Conservation (phyloP, 2,888 invertebrate genomes). For the Ernsta delagoae region DNA sequence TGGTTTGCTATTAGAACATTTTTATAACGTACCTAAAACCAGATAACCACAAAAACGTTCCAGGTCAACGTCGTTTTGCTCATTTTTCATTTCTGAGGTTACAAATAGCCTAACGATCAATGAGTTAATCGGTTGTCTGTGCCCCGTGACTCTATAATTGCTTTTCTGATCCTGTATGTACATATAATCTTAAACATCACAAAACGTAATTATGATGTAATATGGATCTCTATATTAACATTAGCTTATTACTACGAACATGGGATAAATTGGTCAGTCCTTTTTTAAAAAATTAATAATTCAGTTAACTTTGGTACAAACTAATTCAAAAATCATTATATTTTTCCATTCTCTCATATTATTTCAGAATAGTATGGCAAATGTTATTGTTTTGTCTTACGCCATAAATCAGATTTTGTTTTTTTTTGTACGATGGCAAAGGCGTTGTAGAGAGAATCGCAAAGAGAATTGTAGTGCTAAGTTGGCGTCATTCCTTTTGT, state of each 20-base stretch:
- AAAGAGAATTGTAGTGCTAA: slow-evolving; percentile 13
- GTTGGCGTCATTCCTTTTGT: neutral
- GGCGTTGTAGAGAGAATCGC: neutral
- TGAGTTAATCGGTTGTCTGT: neutral
- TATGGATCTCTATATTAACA: too few relatives aligned
- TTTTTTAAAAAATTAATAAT: too few relatives aligned
- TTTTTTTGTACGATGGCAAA: neutral
- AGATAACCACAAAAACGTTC: neutral
- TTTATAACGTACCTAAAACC: neutral
- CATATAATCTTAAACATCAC: neutral
- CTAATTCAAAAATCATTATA: too few relatives aligned
- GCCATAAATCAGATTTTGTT: slow-evolving; percentile 4
- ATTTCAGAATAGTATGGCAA: too few relatives aligned
- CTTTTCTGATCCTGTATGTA: neutral
- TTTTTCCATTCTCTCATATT: too few relatives aligned
- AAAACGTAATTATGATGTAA: too few relatives aligned
- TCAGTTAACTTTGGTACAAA: too few relatives aligned
- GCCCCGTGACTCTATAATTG: neutral
- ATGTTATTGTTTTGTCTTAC: neutral
- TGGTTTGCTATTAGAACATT: neutral
- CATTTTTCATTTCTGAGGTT: neutral
- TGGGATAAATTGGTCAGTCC: too few relatives aligned
- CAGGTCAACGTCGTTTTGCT: neutral
- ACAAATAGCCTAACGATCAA: neutral
- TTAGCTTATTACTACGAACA: too few relatives aligned